Percentiles rank a stretch among this genome's conserved stretches.
phyloP scores from a whole-genome alignment of 2,113 vertebrate species.

The Aphyosemion australe region DNA sequence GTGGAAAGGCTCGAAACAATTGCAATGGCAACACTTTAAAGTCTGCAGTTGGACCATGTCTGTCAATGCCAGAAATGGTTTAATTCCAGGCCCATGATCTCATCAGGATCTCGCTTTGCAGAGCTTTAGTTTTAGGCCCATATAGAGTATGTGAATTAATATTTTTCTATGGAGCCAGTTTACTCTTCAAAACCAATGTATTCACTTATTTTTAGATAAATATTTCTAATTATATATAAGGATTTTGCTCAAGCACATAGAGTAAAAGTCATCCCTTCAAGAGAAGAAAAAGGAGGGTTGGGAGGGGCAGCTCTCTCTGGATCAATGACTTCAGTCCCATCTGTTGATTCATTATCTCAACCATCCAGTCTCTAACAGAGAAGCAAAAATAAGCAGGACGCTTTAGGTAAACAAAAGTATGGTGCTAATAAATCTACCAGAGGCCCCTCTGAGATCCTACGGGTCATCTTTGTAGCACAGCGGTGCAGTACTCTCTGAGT shows the following conservation, averaged over 20 bases:
- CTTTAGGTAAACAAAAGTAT: constrained; percentile 64
- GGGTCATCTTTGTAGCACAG: constrained; percentile 24
- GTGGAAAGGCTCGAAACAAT: no score
- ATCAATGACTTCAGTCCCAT: constrained; percentile 40
- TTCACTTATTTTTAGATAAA: no score
- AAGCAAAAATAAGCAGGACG: constrained; percentile 68
- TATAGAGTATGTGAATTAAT: no score
- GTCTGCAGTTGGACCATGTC: no score
- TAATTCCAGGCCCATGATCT: no score
- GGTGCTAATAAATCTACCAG: constrained; percentile 65
- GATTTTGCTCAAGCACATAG: not conserved
- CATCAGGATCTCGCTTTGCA: no score
- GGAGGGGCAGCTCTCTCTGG: constrained; percentile 40
- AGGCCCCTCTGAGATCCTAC: constrained; percentile 46
- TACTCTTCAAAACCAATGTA: no score
- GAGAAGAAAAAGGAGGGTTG: constrained; percentile 44
- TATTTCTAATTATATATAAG: not conserved
- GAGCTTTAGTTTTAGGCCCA: no score
- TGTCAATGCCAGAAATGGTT: no score
- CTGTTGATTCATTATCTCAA: constrained; percentile 72
- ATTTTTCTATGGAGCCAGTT: no score
- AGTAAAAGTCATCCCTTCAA: not conserved
- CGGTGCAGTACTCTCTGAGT: constrained; percentile 41
- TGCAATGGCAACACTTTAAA: no score
- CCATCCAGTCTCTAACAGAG: constrained; percentile 55